These are phyloP conservation scores for Eupsilia transversa DNA, from an alignment of 2,888 invertebrate species.

Conservation along the genomic window DNA sequence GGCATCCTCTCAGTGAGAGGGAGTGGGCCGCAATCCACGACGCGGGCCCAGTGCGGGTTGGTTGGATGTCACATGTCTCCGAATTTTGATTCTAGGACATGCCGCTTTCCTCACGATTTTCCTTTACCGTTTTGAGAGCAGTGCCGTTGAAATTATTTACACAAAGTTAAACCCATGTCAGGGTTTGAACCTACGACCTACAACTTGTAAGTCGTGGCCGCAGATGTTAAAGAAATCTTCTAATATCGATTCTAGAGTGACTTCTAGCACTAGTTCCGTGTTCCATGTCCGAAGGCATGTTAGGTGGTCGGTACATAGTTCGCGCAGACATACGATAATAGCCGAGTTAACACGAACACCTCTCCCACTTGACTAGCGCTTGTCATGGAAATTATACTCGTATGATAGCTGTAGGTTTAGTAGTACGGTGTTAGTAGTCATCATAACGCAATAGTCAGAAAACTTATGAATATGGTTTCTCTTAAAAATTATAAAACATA, in stretches of 20 bases:
- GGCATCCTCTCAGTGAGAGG: too few species aligned
- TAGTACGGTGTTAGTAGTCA: not conserved
- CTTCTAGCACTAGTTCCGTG: slow-evolving; percentile 14
- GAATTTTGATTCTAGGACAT: too few species aligned
- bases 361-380: slow-evolving; percentile 44
- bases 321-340: slow-evolving; percentile 28
- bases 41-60: too few species aligned
- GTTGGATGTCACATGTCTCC: too few species aligned
- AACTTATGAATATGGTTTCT: not conserved
- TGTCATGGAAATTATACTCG: slow-evolving; percentile 31
- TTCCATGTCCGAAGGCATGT: slow-evolving; percentile 31
- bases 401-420: not conserved
- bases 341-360: slow-evolving; percentile 44
- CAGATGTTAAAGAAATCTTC: not conserved
- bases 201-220: too few species aligned
- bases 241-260: slow-evolving; percentile 13
- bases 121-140: too few species aligned
- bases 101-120: too few species aligned
- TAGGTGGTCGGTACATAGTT: slow-evolving; percentile 35
- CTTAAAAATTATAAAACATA: too few species aligned
- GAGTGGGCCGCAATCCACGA: too few species aligned
- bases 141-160: too few species aligned
- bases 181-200: too few species aligned
- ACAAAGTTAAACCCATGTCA: too few species aligned
- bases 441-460: not conserved